phyloP scores from a whole-genome alignment of 1,140 invertebrate genomes.

The Drosophila malerkotliana region DNA sequence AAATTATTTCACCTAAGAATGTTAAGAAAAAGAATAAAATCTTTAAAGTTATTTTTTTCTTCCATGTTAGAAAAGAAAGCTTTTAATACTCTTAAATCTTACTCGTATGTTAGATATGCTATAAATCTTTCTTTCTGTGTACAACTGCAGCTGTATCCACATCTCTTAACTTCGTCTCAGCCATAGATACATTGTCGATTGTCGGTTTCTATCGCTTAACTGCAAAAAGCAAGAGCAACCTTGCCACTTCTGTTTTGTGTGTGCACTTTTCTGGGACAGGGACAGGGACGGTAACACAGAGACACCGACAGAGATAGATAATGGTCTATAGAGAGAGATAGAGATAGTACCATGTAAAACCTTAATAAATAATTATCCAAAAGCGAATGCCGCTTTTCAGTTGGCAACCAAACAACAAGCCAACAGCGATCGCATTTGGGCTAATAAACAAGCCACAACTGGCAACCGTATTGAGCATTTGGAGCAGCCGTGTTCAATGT shows the following conservation, averaged over 20 bases:
- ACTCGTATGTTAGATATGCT: too few species aligned
- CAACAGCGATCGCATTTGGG: conserved; percentile 21
- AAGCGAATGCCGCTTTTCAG: conserved; percentile 11
- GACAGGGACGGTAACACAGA: conserved; percentile 15
- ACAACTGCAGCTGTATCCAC: conserved; percentile 9
- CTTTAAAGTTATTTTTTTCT: too few species aligned
- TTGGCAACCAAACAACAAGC: not conserved
- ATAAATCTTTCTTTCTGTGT: conserved; percentile 1
- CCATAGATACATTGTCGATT: conserved; percentile 4
- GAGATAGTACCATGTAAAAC: conserved; percentile 25
- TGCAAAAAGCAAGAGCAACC: conserved; percentile 24
- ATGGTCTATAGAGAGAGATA: not conserved
- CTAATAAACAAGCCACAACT: conserved; percentile 37
- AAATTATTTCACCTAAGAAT: not conserved
- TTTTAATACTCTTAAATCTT: too few species aligned
- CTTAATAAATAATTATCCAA: conserved; percentile 46
- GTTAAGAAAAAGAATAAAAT: not conserved
- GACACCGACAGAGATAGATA: not conserved
- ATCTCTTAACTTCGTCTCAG: conserved; percentile 1
- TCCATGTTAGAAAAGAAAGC: too few species aligned
- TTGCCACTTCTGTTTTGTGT: conserved; percentile 10
- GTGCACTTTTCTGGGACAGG: conserved; percentile 31
- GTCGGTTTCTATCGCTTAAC: conserved; percentile 7
- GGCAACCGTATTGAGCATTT: conserved; percentile 40
- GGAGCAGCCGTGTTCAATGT: conserved; percentile 27